phyloP scores from a whole-genome alignment of 2,888 invertebrate genomes.

The Pammene aurita region DNA sequence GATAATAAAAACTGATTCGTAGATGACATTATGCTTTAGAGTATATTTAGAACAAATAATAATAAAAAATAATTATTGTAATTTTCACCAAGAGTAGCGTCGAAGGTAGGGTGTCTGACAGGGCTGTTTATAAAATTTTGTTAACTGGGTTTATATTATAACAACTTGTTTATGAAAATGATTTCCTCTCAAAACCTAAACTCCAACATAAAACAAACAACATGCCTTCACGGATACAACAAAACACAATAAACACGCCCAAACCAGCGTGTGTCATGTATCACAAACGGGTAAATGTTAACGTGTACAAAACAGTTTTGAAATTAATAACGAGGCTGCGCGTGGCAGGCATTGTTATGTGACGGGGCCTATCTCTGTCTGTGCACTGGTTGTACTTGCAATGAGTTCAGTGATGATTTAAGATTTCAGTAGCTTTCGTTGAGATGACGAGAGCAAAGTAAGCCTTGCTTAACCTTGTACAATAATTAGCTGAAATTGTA shows the following conservation, averaged over 20 bases:
- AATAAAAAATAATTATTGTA: too few species aligned
- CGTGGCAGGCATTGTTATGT: slow-evolving; percentile 25
- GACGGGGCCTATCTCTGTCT: slow-evolving; percentile 23
- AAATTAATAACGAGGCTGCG: slow-evolving; percentile 30
- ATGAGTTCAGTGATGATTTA: slow-evolving; percentile 23
- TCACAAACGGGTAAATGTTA: slow-evolving; percentile 28
- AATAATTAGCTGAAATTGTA: too few species aligned
- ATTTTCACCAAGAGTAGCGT: too few species aligned
- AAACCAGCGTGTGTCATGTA: slow-evolving; percentile 20
- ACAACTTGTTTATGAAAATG: not conserved
- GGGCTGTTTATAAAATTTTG: too few species aligned
- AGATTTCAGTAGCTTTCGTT: slow-evolving; percentile 7
- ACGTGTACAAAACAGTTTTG: slow-evolving; percentile 33
- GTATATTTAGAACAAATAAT: too few species aligned
- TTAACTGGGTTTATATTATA: too few species aligned
- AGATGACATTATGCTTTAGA: too few species aligned
- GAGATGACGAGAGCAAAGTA: not conserved
- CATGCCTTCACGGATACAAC: slow-evolving; percentile 19
- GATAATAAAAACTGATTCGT: too few species aligned
- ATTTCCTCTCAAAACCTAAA: slow-evolving; percentile 2
- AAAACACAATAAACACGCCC: slow-evolving; percentile 29
- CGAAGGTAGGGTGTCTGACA: too few species aligned
- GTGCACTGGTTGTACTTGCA: slow-evolving; percentile 4
- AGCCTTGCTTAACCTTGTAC: not conserved
- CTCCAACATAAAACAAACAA: slow-evolving; percentile 15